Percentiles rank a stretch among this genome's conserved stretches.
phyloP scores from a whole-genome alignment of 2,797 vertebrate species.

The Eupleurogrammus muticus region DNA sequence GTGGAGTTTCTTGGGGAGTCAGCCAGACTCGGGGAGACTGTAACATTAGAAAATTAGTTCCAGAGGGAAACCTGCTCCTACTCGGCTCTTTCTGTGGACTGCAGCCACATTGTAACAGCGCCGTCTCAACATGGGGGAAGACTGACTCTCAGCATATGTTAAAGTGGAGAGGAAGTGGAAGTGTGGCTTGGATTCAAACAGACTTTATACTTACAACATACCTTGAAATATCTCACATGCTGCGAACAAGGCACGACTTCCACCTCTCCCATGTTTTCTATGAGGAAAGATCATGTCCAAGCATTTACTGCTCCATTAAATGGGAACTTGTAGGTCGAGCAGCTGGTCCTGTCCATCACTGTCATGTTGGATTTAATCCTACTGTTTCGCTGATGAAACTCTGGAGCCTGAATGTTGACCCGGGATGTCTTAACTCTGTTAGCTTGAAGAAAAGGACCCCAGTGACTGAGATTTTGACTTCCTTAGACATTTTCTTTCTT shows the following conservation, averaged over 20 bases:
- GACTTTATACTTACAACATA: constrained; percentile 55
- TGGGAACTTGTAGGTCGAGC: constrained; percentile 41
- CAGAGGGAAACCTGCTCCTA: constrained; percentile 82
- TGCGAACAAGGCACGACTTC: constrained; percentile 55
- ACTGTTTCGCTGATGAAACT: constrained; percentile 38
- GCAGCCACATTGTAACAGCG: constrained; percentile 69
- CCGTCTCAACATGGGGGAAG: constrained; percentile 56
- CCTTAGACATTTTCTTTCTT: neutral
- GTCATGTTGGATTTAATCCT: constrained; percentile 51
- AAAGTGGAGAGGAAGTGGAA: constrained; percentile 67
- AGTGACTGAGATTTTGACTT: constrained; percentile 4
- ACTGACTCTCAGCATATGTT: constrained; percentile 69
- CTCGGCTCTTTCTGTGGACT: constrained; percentile 64
- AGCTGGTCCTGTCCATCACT: constrained; percentile 65
- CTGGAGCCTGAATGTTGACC: constrained; percentile 38
- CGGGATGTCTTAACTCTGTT: constrained; percentile 42
- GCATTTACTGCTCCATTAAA: constrained; percentile 55
- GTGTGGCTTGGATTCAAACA: constrained; percentile 64
- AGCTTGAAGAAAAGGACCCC: neutral
- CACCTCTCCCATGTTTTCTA: constrained; percentile 50
- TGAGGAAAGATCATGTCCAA: constrained; percentile 37
- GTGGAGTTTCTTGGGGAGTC: constrained; percentile 76
- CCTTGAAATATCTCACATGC: constrained; percentile 55
- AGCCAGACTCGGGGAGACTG: constrained; percentile 75
- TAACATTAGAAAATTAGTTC: constrained; percentile 87